Evolutionary conservation across 2,797 vertebrate species (phyloP), one percentile per base, ranked within the genome.

Genomic region (Sarcoramphus papa): DNA sequence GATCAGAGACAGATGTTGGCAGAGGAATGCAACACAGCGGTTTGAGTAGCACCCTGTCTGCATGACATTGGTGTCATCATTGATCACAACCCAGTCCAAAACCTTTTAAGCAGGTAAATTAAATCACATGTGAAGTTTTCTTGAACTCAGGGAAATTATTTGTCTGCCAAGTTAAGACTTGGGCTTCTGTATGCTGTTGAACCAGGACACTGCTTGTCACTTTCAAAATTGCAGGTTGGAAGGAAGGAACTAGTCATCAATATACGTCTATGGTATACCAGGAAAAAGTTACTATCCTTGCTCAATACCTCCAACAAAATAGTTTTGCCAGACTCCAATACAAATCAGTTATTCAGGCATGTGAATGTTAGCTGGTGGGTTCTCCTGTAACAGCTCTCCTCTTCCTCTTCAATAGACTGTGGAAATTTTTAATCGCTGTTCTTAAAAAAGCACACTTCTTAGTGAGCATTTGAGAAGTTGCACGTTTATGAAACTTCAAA

Each of bases 371-470:
- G 74, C 50, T 86, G 64, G 74, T 75, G 51, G 54, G 54, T 84
- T 81, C 91, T 95, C 56, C 73, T 64, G 15, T 54, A 91, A 75
- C 53, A 86, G 35, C 57, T 41, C 48, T 93, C 69, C 60, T 40
- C 23, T 14, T 92, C 54, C 35, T 75, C 60, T 81, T 59, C 56
- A 92, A 92, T 2, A 80, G 64, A 83, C 51, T 35, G 12, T n/a
- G 53, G 50, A 81, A 43, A 73, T 54, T 51, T 60, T 69, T 89
- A 85, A 72, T 62, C 43, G 21, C 10, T 6, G 21, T 11, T 92
- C 68, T 64, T 76, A n/a, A 70, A 84, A 92, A 80, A 80, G 20
- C 4, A 68, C 27, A 5, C 10, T 76, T 47, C 27, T 62, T 19
- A 50, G 17, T 2, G 9, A 89, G 35, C 57, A 43, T 80, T 77